Conservation (phyloP, 2,113 vertebrate genomes). For the Corvus hawaiiensis region DNA sequence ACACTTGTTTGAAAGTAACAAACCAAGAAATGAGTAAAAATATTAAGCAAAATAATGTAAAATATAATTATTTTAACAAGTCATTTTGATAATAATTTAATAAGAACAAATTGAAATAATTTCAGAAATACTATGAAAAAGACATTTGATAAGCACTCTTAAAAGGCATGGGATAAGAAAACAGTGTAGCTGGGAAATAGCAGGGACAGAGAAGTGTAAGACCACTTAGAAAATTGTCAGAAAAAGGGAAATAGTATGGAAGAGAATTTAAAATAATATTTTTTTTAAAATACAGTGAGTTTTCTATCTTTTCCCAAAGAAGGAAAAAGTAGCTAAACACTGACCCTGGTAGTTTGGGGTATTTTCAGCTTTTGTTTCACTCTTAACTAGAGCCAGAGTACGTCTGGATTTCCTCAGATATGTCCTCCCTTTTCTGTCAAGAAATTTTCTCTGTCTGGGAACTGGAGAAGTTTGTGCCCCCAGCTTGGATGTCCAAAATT, state of each 20-base stretch:
- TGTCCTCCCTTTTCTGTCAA: slow-evolving; percentile 15
- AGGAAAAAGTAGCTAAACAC: background rate
- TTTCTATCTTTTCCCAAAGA: background rate
- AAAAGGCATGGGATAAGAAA: background rate
- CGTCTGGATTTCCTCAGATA: slow-evolving; percentile 42
- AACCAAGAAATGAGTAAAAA: background rate
- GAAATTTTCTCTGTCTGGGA: slow-evolving; percentile 46
- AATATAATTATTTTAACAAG: background rate
- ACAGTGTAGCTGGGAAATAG: background rate
- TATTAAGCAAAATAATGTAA: background rate
- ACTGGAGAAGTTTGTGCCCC: background rate
- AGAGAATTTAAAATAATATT: background rate
- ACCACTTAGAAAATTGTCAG: background rate
- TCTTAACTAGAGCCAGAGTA: background rate
- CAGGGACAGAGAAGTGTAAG: background rate
- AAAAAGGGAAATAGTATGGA: background rate
- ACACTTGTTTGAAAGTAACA: background rate
- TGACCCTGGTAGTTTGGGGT: background rate
- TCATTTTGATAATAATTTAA: background rate
- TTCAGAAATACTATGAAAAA: background rate
- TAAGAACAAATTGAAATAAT: background rate
- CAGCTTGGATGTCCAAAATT: background rate
- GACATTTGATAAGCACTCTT: background rate
- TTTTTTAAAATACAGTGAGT: background rate
- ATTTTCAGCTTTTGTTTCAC: background rate